phyloP scores from a whole-genome alignment of 2,888 invertebrate genomes.

The Frankliniella intonsa region DNA sequence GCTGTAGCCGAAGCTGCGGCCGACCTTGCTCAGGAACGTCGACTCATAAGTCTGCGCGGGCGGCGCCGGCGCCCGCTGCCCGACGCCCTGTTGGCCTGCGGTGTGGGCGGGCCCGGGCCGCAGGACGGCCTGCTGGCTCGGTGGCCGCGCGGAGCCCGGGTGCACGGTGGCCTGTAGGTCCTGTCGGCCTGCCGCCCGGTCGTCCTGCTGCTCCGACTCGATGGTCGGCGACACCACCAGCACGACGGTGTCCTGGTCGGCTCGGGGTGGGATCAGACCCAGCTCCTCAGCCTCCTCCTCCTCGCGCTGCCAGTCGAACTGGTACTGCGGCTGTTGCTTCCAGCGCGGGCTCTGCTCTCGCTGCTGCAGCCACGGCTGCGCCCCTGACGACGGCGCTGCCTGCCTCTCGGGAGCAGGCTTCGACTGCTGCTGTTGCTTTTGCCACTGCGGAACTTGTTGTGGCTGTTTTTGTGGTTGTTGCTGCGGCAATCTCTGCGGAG shows the following conservation, averaged over 20 bases:
- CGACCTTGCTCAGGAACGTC: background rate
- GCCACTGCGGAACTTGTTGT: background rate
- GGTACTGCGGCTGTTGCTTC: background rate
- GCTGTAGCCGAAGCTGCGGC: background rate
- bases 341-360: background rate
- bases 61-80: background rate
- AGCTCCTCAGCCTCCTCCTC: slow-evolving; percentile 6
- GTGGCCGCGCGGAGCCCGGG: too few relatives aligned
- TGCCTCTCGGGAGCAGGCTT: background rate
- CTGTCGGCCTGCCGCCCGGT: background rate
- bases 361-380: slow-evolving; percentile 3
- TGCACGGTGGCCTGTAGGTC: too few relatives aligned
- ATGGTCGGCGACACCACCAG: background rate
- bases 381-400: background rate
- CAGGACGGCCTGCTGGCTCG: too few relatives aligned
- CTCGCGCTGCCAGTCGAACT: slow-evolving; percentile 17
- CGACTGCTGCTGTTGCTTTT: background rate
- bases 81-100: background rate
- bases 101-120: background rate
- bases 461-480: background rate
- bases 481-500: background rate
- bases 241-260: background rate
- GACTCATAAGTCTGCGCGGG: background rate
- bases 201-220: background rate
- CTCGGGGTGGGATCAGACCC: background rate